Percentiles rank a stretch among this genome's conserved stretches.
phyloP scores from a whole-genome alignment of 2,113 vertebrate species.

The Chaetorhynchus papuensis region DNA sequence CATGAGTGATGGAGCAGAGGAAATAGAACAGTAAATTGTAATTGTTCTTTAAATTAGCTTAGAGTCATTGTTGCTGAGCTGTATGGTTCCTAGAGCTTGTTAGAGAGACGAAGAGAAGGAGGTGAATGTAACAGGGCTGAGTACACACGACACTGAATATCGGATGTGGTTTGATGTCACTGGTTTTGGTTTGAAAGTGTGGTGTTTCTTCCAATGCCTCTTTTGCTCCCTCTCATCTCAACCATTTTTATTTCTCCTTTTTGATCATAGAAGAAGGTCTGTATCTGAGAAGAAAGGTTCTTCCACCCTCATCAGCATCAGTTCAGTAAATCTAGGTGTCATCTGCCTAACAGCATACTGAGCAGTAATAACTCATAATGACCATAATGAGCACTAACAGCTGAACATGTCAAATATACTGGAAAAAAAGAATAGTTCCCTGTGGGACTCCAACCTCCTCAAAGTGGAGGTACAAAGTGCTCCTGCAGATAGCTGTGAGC shows the following conservation, averaged over 20 bases:
- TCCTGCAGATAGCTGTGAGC: background rate
- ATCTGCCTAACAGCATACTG: constrained; percentile 60
- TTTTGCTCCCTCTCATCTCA: background rate
- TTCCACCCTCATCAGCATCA: constrained; percentile 14
- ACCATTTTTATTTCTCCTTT: background rate
- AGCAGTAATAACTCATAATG: constrained; percentile 61
- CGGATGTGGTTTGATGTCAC: background rate
- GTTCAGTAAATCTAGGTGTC: constrained; percentile 53
- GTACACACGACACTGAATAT: background rate
- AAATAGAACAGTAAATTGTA: background rate
- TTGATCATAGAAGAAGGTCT: background rate
- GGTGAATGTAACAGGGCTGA: background rate
- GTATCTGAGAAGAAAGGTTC: constrained; percentile 1
- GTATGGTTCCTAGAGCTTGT: background rate
- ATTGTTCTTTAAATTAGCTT: background rate
- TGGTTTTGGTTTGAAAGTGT: background rate
- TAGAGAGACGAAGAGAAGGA: background rate
- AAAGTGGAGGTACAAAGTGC: background rate
- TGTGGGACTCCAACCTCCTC: constrained; percentile 21
- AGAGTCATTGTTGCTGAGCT: background rate
- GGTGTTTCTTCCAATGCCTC: background rate
- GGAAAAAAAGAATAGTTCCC: constrained; percentile 29
- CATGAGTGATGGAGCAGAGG: background rate
- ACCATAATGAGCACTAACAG: constrained; percentile 60
- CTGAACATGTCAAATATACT: constrained; percentile 60